Evolutionary conservation across 2,888 invertebrate genomes (phyloP).

Genomic region (Leuctra nigra): DNA sequence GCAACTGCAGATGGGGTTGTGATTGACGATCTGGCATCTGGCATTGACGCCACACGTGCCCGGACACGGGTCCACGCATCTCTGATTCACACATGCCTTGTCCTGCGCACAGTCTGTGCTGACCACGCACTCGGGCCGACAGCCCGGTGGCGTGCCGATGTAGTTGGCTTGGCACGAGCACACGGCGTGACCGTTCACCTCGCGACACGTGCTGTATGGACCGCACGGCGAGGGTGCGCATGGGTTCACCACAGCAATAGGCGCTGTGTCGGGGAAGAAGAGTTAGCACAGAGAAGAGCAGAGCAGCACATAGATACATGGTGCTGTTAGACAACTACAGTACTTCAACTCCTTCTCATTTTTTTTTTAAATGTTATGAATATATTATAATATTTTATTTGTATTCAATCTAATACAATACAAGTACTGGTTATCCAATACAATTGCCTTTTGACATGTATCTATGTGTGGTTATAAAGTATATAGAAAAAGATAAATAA

Average conservation of each 20-base stretch:
- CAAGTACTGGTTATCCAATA: no score
- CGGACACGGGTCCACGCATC: conserved; percentile 75
- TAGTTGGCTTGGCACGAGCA: conserved; percentile 71
- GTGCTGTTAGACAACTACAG: no score
- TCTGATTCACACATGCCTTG: conserved; percentile 71
- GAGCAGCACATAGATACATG: no score
- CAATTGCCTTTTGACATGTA: no score
- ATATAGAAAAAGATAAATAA: no score
- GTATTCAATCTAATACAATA: no score
- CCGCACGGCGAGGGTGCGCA: conserved; percentile 81
- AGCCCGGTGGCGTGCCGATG: conserved; percentile 71
- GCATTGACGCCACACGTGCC: conserved; percentile 76
- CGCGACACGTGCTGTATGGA: conserved; percentile 71
- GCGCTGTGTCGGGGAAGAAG: conserved; percentile 21
- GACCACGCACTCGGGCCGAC: conserved; percentile 75
- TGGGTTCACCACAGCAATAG: conserved; percentile 46
- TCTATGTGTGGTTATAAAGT: no score
- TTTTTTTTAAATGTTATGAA: no score
- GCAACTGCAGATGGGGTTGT: conserved; percentile 83
- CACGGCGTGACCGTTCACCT: conserved; percentile 68
- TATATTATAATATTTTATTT: no score
- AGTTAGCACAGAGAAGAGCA: conserved; percentile 16
- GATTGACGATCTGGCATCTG: conserved; percentile 75
- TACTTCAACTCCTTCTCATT: no score
- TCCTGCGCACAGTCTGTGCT: conserved; percentile 78